A percentile compares a stretch with the other conserved stretches of the same genome.
Conservation (phyloP, 2,888 invertebrate species). For the Nowickia ferox region DNA sequence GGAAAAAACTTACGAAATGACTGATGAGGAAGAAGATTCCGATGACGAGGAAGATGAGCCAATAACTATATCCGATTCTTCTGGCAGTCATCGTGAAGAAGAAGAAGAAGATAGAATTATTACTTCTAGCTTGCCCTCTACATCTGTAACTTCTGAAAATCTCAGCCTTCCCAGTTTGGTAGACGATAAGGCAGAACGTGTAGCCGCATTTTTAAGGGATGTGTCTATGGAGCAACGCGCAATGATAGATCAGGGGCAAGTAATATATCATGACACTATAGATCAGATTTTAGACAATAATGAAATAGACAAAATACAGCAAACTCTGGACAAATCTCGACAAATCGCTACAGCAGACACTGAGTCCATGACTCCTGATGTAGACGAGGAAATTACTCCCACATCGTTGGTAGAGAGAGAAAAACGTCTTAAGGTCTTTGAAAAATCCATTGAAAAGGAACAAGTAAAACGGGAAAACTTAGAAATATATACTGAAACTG, state of each 20-base stretch:
- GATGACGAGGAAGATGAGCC: slow-evolving; percentile 34
- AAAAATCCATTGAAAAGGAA: neutral
- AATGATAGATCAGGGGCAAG: slow-evolving; percentile 47
- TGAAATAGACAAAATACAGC: slow-evolving; percentile 35
- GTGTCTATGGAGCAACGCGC: slow-evolving; percentile 76
- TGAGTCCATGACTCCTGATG: slow-evolving; percentile 77
- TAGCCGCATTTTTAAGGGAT: slow-evolving; percentile 80
- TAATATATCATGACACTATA: slow-evolving; percentile 44
- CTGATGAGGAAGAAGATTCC: slow-evolving; percentile 63
- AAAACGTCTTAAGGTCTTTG: slow-evolving; percentile 20
- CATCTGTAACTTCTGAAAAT: slow-evolving; percentile 49
- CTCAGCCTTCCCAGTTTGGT: slow-evolving; percentile 51
- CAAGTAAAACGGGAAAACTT: neutral
- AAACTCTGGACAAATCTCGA: slow-evolving; percentile 34
- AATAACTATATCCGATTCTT: slow-evolving; percentile 74
- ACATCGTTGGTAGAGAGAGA: slow-evolving; percentile 35
- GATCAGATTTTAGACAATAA: slow-evolving; percentile 53
- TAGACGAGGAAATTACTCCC: slow-evolving; percentile 30
- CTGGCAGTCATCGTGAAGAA: slow-evolving; percentile 43
- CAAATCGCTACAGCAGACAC: slow-evolving; percentile 76
- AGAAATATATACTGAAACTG: slow-evolving; percentile 1
- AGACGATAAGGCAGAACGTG: slow-evolving; percentile 76
- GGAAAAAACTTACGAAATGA: slow-evolving; percentile 66
- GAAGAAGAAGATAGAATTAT: slow-evolving; percentile 59
- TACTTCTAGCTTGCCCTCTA: slow-evolving; percentile 70